phyloP scores from a whole-genome alignment of 2,113 vertebrate genomes.

The Gorilla gorilla region DNA sequence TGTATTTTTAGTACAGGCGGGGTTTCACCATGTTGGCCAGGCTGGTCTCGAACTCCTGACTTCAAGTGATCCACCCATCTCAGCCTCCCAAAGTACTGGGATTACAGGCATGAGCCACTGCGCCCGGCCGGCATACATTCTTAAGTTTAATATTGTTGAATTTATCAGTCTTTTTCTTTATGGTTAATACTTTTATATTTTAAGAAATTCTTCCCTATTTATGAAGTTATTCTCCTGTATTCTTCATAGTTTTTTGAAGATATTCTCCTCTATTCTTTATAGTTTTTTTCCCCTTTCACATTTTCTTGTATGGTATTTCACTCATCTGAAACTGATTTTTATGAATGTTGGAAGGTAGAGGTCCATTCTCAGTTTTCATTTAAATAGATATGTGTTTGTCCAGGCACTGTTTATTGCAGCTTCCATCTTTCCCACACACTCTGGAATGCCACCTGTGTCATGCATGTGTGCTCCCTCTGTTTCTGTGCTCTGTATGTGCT shows the following conservation, averaged over 20 bases:
- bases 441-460: not conserved
- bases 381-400: not conserved
- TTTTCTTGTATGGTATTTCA: not conserved
- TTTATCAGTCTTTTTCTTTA: not conserved
- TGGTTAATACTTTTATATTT: not conserved
- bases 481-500: not conserved
- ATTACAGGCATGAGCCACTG: too few relatives aligned
- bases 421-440: not conserved
- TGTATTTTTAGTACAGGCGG: too few relatives aligned
- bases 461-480: not conserved
- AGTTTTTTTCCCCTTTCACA: not conserved
- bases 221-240: not conserved
- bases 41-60: too few relatives aligned
- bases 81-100: too few relatives aligned
- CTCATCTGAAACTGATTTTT: not conserved
- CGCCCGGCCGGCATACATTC: not conserved
- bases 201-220: not conserved
- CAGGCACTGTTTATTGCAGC: too few relatives aligned
- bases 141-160: not conserved
- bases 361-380: not conserved
- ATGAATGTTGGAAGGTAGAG: not conserved
- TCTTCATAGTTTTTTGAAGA: not conserved
- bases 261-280: not conserved
- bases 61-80: too few relatives aligned
- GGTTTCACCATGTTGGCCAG: too few relatives aligned